Percentiles rank a stretch among this genome's conserved stretches.
Conservation (phyloP, 2,113 vertebrate species). For the Larimichthys polyactis region DNA sequence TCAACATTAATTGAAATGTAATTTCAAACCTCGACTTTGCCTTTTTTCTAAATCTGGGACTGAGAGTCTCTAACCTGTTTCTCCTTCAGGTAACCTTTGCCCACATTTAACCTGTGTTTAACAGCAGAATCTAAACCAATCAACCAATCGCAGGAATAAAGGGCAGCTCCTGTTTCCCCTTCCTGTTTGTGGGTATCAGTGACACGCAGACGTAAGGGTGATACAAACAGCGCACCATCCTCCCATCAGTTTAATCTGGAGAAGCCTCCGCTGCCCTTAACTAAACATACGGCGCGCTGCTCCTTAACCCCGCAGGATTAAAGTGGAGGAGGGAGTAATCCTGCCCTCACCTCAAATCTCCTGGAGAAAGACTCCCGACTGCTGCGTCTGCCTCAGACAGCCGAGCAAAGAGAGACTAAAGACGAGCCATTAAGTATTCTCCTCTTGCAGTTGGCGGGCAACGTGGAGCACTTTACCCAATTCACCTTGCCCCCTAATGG, state of each 20-base stretch:
- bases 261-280: slow-evolving; percentile 39
- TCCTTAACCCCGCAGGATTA: slow-evolving; percentile 73
- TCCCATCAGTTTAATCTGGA: slow-evolving; percentile 59
- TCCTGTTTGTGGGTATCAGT: slow-evolving; percentile 72
- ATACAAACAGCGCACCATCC: slow-evolving; percentile 5
- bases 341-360: slow-evolving; percentile 45
- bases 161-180: slow-evolving; percentile 63
- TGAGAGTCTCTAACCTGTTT: not conserved
- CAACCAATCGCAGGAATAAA: slow-evolving; percentile 57
- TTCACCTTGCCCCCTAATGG: slow-evolving; percentile 69
- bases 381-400: slow-evolving; percentile 12
- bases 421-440: slow-evolving; percentile 63
- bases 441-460: slow-evolving; percentile 54
- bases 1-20: slow-evolving; percentile 63
- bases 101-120: slow-evolving; percentile 10
- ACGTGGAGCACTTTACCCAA: slow-evolving; percentile 47
- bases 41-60: slow-evolving; percentile 17
- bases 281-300: slow-evolving; percentile 60
- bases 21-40: slow-evolving; percentile 18
- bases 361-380: slow-evolving; percentile 9
- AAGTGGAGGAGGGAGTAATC: slow-evolving; percentile 63
- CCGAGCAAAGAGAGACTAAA: not conserved
- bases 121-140: slow-evolving; percentile 66
- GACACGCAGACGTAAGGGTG: slow-evolving; percentile 17
- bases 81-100: slow-evolving; percentile 31